phyloP scores from a whole-genome alignment of 1,140 invertebrate species.

The Chymomyza costata region DNA sequence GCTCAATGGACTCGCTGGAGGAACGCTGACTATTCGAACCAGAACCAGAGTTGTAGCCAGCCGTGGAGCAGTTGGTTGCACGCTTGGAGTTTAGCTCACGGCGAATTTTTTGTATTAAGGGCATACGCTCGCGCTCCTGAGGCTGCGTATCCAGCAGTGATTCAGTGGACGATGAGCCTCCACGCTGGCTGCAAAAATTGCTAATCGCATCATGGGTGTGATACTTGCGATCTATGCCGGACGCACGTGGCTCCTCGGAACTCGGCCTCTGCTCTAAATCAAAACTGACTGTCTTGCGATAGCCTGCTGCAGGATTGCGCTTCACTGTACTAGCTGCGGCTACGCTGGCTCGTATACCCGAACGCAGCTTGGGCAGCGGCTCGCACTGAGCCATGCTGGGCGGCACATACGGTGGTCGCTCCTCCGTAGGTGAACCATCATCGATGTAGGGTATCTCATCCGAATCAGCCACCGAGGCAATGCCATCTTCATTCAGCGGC shows the following conservation, averaged over 20 bases:
- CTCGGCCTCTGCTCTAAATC: slow-evolving; percentile 62
- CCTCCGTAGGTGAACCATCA: slow-evolving; percentile 55
- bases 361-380: slow-evolving; percentile 19
- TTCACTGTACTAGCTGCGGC: slow-evolving; percentile 21
- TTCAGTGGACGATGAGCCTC: slow-evolving; percentile 44
- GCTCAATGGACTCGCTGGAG: slow-evolving; percentile 65
- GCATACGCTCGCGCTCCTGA: slow-evolving; percentile 39
- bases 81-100: slow-evolving; percentile 62
- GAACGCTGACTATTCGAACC: slow-evolving; percentile 68
- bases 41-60: slow-evolving; percentile 54
- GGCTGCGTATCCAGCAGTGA: slow-evolving; percentile 40
- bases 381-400: not conserved
- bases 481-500: slow-evolving; percentile 69
- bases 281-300: slow-evolving; percentile 73
- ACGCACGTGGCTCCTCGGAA: not conserved
- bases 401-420: slow-evolving; percentile 29
- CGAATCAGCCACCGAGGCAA: slow-evolving; percentile 62
- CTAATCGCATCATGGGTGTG: slow-evolving; percentile 71
- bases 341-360: slow-evolving; percentile 24
- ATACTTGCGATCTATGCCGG: slow-evolving; percentile 62
- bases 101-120: slow-evolving; percentile 65
- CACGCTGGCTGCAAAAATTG: slow-evolving; percentile 28
- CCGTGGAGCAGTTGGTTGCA: slow-evolving; percentile 48
- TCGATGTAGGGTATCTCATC: slow-evolving; percentile 74
- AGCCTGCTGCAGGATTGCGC: slow-evolving; percentile 37